Evolutionary conservation across 2,888 invertebrate genomes (phyloP), one percentile per base, ranked within the genome.

Genomic region (Sturmia bella): DNA sequence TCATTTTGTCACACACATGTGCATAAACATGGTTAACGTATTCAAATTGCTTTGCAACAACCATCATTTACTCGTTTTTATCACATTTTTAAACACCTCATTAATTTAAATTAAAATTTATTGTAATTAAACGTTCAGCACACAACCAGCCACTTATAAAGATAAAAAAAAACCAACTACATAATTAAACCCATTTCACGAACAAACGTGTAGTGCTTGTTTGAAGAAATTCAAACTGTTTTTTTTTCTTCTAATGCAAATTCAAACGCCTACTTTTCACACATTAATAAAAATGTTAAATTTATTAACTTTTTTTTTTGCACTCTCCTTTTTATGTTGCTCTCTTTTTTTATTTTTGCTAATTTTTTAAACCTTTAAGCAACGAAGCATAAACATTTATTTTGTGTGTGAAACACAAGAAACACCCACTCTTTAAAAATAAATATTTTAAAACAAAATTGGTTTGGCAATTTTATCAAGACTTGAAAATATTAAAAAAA

Each of bases 261-360:
- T 74, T 56, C 43, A 50, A 63, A 77, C 82, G 82, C 82, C 82
- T 70, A 75, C 82, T 78, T 82, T 82, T 78, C 82, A 61, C 82
- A 82, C 82, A 70, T 82, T 82, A 82, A 78, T 78, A 78, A 82
- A 82, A 78, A 32, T 74, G 77, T 82, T 77, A 77, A 73, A 69
- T 74, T 74, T 70, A 57, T 48, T 66, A 61, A 57, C 39, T 54
- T 66, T 66, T 59, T 59, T 57, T 50, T 13, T 17, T 13, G 21
- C 3, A n/a, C 48, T 56, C 48, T 66, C 39, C 19, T 77, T 68
- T 63, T 17, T 32, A 48, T 69, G 19, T 37, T 73, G 43, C n/a
- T 43, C 0, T 32, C 32, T 3, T 43, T 63, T 61, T 45, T n/a
- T 9, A 13, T 2, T 48, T 39, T 66, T 19, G 37, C 24, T 45